Base-by-base conservation (phyloP, 2,113 vertebrate genomes). In the Rhinoptilus africanus region DNA sequence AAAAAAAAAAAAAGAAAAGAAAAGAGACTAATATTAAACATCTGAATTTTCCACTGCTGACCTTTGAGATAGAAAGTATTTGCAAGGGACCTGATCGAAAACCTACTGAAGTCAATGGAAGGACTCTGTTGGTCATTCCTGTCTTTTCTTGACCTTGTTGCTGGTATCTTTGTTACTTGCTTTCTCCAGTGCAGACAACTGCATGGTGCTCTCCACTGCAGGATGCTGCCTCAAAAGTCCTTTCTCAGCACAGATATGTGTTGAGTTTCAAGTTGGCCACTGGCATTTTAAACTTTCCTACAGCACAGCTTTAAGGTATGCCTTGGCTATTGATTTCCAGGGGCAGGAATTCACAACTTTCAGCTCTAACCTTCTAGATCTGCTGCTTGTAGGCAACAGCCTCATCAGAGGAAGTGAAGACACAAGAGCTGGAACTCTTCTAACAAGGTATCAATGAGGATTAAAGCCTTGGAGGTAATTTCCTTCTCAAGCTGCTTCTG, bases 121-220 rank as follows among this genome's bases (percentile, higher is more conserved):
- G 81, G 79, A 57, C n/a, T 92, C 66, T 30, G 21, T 35, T 91
- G 74, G 57, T 92, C 26, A 28, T 0, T 1, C 1, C 14, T 72
- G 17, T 41, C 71, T 91, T 85, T 86, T 60, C 76, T 68, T 76
- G 50, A 77, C 63, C 71, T 76, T 59, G n/a, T 23, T 83, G 34
- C 24, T 87, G 53, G 19, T 88, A 50, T 41, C 17, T 64, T 45
- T 95, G 50, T 41, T 12, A 41, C 41, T 41, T 12, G 12, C 41
- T 66, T 85, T 83, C 50, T 35, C 37, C 63, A 74, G 57, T 0
- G 1, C 48, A 79, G 66, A 28, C 21, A 79, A 18, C 30, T 39
- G 39, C 10, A 8, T 0, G 0, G 35, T 78, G 37, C 23, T 77
- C 14, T 62, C 35, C 0, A 0, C 30, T 76, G 34, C 53, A 69